Conservation (phyloP, 2,797 vertebrate species). For the Anisognathus igniventris region DNA sequence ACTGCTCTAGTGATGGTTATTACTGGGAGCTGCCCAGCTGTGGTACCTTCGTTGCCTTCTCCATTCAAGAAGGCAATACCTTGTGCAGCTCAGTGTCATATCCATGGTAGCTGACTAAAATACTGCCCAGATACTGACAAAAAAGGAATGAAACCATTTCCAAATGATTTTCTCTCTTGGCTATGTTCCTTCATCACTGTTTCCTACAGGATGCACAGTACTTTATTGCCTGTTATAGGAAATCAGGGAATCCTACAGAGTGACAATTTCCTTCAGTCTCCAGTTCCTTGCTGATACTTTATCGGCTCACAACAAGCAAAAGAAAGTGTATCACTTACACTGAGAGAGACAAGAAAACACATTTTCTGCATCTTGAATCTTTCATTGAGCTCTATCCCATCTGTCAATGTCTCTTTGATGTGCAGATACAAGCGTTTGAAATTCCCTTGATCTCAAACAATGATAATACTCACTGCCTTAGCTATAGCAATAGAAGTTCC, state of each 20-base stretch:
- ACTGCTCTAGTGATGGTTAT: background rate
- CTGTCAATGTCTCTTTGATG: conserved; percentile 8
- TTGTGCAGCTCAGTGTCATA: background rate
- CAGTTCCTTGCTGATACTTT: background rate
- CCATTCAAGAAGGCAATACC: background rate
- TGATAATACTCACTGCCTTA: background rate
- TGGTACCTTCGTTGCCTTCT: background rate
- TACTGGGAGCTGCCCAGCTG: background rate
- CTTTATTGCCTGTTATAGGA: background rate
- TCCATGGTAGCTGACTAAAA: background rate
- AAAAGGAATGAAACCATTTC: background rate
- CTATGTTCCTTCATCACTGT: background rate
- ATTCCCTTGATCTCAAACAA: background rate
- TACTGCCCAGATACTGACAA: background rate
- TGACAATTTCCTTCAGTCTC: background rate
- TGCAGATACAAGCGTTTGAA: background rate
- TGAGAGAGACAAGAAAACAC: background rate
- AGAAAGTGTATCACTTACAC: background rate
- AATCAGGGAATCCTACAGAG: background rate
- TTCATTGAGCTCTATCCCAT: background rate
- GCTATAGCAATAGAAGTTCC: background rate
- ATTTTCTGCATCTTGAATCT: background rate
- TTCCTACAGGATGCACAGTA: background rate
- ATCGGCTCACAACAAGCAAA: background rate
- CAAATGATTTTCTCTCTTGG: background rate